Base-by-base conservation (phyloP, 2,797 vertebrate species). In the Liparis tanakae region DNA sequence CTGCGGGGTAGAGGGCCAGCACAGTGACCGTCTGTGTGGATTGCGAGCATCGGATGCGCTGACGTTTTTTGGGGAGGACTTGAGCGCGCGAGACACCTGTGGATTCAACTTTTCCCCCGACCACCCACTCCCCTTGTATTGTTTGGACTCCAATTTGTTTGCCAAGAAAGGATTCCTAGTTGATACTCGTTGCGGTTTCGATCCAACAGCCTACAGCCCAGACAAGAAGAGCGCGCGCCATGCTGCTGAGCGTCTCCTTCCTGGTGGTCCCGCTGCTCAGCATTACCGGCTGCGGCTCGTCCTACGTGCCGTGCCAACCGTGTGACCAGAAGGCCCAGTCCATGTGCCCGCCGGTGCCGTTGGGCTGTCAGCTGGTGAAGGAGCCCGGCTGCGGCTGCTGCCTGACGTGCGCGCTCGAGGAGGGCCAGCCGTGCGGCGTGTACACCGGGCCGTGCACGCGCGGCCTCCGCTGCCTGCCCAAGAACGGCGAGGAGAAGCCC, bases 381-480 rank as follows among this genome's bases (percentile, higher is more conserved):
- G 97, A 98, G 89, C 97, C 97, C 18, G 97, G 97, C 92, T 98
- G 97, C 90, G 97, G 97, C 85, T 98, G 97, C 95, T 98, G 97
- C 90, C 93, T 96, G 93, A 98, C 97, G 61, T 98, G 97, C 91
- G 97, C 97, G 83, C 95, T 98, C 87, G 94, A 94, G 0, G 96
- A 96, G 91, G 96, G 96, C 22, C 95, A 95, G 88, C 77, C 95
- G 74, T 98, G 97, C 89, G 97, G 97, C 67, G 97, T 98, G 82
- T 98, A 98, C 95, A 98, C 96, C 0, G 95, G 96, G 88, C 96
- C 96, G 83, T 98, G 97, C 91, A 93, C 94, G 89, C 94, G 93
- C 59, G 96, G 97, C 70, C 94, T 98, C 70, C 96, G 96, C 79
- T 98, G 97, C 90, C 93, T 98, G 22, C 97, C 97, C 12, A 95